Percentiles rank a stretch among this genome's conserved stretches.
phyloP scores from a whole-genome alignment of 2,797 vertebrate species.

The Triplophysa yarkandensis region DNA sequence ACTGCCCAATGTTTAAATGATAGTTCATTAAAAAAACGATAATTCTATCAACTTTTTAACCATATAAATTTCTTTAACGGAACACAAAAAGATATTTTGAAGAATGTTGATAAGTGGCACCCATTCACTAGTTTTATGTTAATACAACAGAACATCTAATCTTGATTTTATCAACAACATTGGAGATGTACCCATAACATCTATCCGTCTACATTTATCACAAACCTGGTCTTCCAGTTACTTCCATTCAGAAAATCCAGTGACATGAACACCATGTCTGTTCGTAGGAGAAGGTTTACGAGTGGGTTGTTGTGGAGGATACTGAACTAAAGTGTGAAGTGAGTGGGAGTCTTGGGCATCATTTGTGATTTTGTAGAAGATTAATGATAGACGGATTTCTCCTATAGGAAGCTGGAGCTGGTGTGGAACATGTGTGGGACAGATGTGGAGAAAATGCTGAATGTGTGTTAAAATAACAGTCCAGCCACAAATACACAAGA shows the following conservation, averaged over 20 bases:
- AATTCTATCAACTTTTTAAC: too few relatives aligned
- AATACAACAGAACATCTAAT: too few relatives aligned
- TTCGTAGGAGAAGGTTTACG: conserved; percentile 8
- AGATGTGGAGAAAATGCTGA: conserved; percentile 67
- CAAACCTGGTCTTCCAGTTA: background rate
- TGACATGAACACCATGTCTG: background rate
- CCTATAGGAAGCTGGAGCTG: conserved; percentile 41
- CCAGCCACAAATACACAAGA: conserved; percentile 45
- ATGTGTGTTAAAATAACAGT: conserved; percentile 26
- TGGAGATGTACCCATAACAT: too few relatives aligned
- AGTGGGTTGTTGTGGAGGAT: conserved; percentile 6
- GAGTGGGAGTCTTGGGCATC: conserved; percentile 7
- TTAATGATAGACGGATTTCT: conserved; percentile 47
- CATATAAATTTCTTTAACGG: too few relatives aligned
- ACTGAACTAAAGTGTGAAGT: conserved; percentile 1
- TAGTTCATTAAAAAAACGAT: too few relatives aligned
- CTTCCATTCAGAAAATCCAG: background rate
- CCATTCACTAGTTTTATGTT: too few relatives aligned
- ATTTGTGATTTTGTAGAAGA: background rate
- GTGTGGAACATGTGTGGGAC: conserved; percentile 66
- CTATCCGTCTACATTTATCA: background rate
- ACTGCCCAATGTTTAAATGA: too few relatives aligned
- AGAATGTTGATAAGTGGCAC: too few relatives aligned
- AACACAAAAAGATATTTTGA: too few relatives aligned
- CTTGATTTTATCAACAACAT: too few relatives aligned